These are phyloP conservation scores for Mystacornis crossleyi DNA, from an alignment of 2,113 vertebrate genomes.

Conservation along the genomic window DNA sequence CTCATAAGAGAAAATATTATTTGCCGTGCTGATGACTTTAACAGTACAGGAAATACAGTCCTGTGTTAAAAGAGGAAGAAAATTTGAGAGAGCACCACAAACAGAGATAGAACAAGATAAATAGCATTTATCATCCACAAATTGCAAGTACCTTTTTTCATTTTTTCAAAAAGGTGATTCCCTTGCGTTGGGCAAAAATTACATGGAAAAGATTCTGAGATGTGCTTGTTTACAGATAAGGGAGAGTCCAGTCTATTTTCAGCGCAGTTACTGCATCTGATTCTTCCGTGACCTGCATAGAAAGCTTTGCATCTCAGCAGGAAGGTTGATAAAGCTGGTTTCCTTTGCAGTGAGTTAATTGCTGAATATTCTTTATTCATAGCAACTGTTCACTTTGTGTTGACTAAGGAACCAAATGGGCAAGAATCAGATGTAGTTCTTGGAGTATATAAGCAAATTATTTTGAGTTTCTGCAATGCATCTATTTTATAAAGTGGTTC, in stretches of 20 bases:
- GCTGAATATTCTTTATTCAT: background rate
- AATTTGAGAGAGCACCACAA: background rate
- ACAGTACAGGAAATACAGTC: background rate
- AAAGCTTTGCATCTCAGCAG: background rate
- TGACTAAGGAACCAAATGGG: background rate
- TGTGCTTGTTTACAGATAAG: background rate
- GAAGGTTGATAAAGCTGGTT: background rate
- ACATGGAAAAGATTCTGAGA: background rate
- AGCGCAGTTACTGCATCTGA: background rate
- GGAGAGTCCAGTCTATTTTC: background rate
- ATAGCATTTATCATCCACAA: background rate
- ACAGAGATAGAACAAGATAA: background rate
- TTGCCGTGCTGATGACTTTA: background rate
- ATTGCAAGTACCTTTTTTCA: background rate
- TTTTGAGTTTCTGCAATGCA: background rate
- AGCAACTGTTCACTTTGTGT: background rate
- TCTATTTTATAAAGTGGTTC: background rate
- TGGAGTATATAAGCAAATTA: background rate
- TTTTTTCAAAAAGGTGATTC: background rate
- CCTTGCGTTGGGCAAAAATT: background rate
- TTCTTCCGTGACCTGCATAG: background rate
- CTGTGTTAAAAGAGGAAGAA: background rate
- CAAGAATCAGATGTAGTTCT: background rate
- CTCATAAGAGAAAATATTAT: background rate
- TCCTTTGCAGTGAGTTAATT: background rate